Percentiles rank a stretch among this genome's conserved stretches.
Conservation (phyloP, 2,113 vertebrate species). For the Paratilapia polleni region DNA sequence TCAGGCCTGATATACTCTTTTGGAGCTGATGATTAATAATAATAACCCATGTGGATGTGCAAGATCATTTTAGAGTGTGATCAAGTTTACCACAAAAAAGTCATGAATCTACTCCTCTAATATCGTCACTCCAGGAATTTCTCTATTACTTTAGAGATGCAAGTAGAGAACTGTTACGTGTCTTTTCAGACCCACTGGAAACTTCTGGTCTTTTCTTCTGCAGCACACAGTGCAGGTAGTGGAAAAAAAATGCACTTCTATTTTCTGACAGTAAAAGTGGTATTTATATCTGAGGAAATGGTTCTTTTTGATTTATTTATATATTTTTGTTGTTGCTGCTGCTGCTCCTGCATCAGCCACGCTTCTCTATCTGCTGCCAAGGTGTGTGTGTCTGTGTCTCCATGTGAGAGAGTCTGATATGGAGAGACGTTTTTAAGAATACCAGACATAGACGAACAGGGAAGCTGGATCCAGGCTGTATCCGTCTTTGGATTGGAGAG, state of each 20-base stretch:
- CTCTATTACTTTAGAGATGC: slow-evolving; percentile 13
- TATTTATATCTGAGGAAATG: slow-evolving; percentile 65
- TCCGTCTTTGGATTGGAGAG: slow-evolving; percentile 80
- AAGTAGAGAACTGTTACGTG: not conserved
- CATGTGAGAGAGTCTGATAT: slow-evolving; percentile 3
- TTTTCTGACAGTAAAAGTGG: slow-evolving; percentile 66
- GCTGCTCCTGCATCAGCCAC: slow-evolving; percentile 32
- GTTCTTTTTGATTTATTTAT: slow-evolving; percentile 53
- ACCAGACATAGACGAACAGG: slow-evolving; percentile 81
- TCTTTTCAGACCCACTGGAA: slow-evolving; percentile 20
- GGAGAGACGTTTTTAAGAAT: slow-evolving; percentile 61
- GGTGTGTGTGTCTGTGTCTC: not conserved
- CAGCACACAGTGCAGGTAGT: slow-evolving; percentile 7
- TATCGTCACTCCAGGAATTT: slow-evolving; percentile 16
- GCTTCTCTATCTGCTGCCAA: slow-evolving; percentile 23
- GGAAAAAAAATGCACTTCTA: slow-evolving; percentile 7
- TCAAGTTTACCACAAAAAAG: slow-evolving; percentile 4
- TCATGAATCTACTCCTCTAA: slow-evolving; percentile 35
- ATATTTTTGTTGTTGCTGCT: slow-evolving; percentile 33
- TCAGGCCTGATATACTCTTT: slow-evolving; percentile 6
- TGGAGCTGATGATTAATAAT: slow-evolving; percentile 2
- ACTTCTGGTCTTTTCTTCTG: slow-evolving; percentile 40
- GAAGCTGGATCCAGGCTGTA: slow-evolving; percentile 82
- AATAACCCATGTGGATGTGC: not conserved
- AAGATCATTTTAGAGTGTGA: not conserved